phyloP scores from a whole-genome alignment of 1,140 invertebrate species.

The Ceratina australensis region DNA sequence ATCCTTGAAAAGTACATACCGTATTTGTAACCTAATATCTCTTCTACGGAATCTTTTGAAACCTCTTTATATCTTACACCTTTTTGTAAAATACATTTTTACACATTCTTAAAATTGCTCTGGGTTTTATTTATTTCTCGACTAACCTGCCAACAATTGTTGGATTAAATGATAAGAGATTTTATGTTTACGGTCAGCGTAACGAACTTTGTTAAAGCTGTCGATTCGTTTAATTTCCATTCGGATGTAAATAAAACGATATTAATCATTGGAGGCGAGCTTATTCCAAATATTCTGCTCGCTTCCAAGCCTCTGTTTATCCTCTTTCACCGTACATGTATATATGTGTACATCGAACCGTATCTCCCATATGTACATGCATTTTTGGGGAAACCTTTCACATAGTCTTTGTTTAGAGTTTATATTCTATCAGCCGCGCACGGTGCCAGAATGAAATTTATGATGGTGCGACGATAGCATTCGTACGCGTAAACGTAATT shows the following conservation, averaged over 20 bases:
- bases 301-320: not conserved
- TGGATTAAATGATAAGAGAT: too few relatives aligned
- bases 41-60: too few relatives aligned
- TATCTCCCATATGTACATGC: too few relatives aligned
- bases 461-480: not conserved
- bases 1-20: too few relatives aligned
- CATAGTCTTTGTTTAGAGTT: not conserved
- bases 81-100: too few relatives aligned
- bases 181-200: not conserved
- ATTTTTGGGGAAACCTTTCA: not conserved
- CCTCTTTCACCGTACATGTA: too few relatives aligned
- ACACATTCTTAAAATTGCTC: too few relatives aligned
- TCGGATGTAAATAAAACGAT: not conserved
- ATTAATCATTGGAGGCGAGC: not conserved
- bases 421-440: not conserved
- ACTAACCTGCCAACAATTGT: too few relatives aligned
- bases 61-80: too few relatives aligned
- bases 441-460: not conserved
- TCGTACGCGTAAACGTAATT: conserved; percentile 25
- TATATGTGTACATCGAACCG: too few relatives aligned
- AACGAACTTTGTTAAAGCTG: not conserved
- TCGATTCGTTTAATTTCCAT: not conserved
- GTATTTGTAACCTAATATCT: too few relatives aligned
- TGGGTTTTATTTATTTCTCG: too few relatives aligned
- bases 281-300: not conserved